These are phyloP conservation scores for Drosophila pullipes DNA, from an alignment of 2,888 invertebrate species.

Conservation along the genomic window DNA sequence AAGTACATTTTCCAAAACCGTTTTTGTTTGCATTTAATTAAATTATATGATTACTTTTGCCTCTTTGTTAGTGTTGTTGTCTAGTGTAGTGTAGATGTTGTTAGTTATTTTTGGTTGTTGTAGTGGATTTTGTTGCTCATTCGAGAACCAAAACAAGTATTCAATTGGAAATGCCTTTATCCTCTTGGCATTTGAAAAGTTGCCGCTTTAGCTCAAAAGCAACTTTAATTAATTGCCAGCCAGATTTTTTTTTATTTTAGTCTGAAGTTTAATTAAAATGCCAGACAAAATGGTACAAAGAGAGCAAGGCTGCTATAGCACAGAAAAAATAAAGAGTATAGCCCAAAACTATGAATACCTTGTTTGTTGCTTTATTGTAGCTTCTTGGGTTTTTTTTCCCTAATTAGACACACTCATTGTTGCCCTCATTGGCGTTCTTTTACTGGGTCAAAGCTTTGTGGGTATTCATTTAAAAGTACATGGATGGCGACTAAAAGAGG, in stretches of 20 bases:
- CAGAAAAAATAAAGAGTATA: slow-evolving; percentile 20
- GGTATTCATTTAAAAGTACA: slow-evolving; percentile 39
- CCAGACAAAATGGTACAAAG: slow-evolving; percentile 50
- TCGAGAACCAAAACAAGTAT: slow-evolving; percentile 42
- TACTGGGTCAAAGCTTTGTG: slow-evolving; percentile 66
- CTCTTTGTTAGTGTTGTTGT: slow-evolving; percentile 14
- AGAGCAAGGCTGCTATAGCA: slow-evolving; percentile 50
- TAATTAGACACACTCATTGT: slow-evolving; percentile 76
- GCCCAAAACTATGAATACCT: slow-evolving; percentile 57
- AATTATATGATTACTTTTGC: slow-evolving; percentile 75
- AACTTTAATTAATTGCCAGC: slow-evolving; percentile 56
- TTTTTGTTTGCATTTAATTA: slow-evolving; percentile 82
- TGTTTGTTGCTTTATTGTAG: slow-evolving; percentile 43
- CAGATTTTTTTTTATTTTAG: slow-evolving; percentile 7
- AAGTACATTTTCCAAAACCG: slow-evolving; percentile 83
- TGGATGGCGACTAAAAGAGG: slow-evolving; percentile 20
- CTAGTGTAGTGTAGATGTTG: slow-evolving; percentile 35
- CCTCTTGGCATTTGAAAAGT: slow-evolving; percentile 28
- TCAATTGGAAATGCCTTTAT: slow-evolving; percentile 54
- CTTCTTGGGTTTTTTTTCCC: slow-evolving; percentile 37
- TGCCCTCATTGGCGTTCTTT: slow-evolving; percentile 55
- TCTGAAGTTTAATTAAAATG: slow-evolving; percentile 71
- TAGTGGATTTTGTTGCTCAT: slow-evolving; percentile 13
- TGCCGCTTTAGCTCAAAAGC: slow-evolving; percentile 38
- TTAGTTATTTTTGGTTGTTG: slow-evolving; percentile 20